Evolutionary conservation across 2,888 invertebrate species (phyloP), one percentile per base, ranked within the genome.

Genomic region (Parnassius apollo): DNA sequence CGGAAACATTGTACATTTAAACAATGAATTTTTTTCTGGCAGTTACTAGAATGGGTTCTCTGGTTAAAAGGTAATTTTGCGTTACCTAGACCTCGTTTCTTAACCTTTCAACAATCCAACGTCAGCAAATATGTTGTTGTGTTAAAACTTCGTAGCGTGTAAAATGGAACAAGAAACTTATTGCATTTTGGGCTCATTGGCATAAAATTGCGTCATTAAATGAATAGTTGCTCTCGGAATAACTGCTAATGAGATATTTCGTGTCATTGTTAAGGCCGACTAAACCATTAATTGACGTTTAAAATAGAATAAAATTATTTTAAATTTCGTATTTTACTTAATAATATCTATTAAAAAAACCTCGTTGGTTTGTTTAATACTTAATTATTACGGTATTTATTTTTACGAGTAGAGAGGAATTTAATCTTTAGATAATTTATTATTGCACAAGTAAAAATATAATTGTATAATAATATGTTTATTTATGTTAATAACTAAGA

Each of bases 51-150:
- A 55, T 49, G 49, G 46, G 61, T 25, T 25, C 61, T 54, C 54
- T 48, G 59, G 46, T 53, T 9, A 55, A 55, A 55, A 61, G 61
- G 54, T 59, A 52, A 53, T 49, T 57, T 10, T 62, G 57, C 42
- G 53, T 62, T 74, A 75, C 84, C 84, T 83, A 88, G 88, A 88
- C 87, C 87, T 79, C 80, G 80, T 82, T 88, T 80, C 74, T 78
- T 81, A 82, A 74, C 88, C 87, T 85, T 82, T 76, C 77, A 81
- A 76, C 79, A 79, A 83, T 82, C 79, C 77, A 74, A 80, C 73
- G 79, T 76, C 77, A 76, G 80, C 74, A 76, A 80, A 81, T 78
- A 75, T 75, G 82, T 25, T 25, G 25, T 25, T 25, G 3, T 78
- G 86, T 83, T 86, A 85, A 74, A 68, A 75, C 70, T 76, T 81